Conservation (phyloP, 1,140 invertebrate species). For the Hycleus cichorii region DNA sequence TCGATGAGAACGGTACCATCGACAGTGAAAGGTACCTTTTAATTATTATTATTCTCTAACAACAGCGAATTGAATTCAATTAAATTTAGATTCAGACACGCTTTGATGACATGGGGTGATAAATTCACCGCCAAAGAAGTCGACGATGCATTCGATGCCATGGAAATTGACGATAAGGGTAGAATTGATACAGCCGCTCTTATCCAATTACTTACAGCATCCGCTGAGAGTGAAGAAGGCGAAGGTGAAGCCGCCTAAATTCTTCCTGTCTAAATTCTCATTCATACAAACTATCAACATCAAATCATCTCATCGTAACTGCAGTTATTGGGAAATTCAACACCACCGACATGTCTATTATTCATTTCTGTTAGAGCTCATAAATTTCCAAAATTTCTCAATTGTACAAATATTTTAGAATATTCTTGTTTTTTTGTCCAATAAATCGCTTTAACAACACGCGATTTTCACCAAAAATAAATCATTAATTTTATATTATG, state of each 20-base stretch:
- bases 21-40: slow-evolving; percentile 65
- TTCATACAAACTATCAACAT: not conserved
- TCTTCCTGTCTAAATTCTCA: not conserved
- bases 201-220: slow-evolving; percentile 79
- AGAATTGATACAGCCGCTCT: slow-evolving; percentile 86
- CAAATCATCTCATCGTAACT: slow-evolving; percentile 7
- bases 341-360: not conserved
- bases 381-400: slow-evolving; percentile 5
- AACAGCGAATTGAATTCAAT: not conserved
- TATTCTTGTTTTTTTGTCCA: not conserved
- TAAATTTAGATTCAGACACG: slow-evolving; percentile 72
- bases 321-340: slow-evolving; percentile 5
- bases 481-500: slow-evolving; percentile 17
- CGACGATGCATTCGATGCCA: slow-evolving; percentile 91
- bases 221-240: slow-evolving; percentile 64
- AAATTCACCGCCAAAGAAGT: slow-evolving; percentile 91
- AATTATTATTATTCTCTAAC: not conserved
- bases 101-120: slow-evolving; percentile 93
- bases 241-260: slow-evolving; percentile 55
- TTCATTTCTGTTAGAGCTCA: slow-evolving; percentile 3
- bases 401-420: not conserved
- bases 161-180: slow-evolving; percentile 88
- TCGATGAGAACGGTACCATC: slow-evolving; percentile 85
- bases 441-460: slow-evolving; percentile 11
- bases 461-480: slow-evolving; percentile 4